These are phyloP conservation scores for Acrocephalus scirpaceus DNA, from an alignment of 2,797 vertebrate genomes.

Conservation along the genomic window DNA sequence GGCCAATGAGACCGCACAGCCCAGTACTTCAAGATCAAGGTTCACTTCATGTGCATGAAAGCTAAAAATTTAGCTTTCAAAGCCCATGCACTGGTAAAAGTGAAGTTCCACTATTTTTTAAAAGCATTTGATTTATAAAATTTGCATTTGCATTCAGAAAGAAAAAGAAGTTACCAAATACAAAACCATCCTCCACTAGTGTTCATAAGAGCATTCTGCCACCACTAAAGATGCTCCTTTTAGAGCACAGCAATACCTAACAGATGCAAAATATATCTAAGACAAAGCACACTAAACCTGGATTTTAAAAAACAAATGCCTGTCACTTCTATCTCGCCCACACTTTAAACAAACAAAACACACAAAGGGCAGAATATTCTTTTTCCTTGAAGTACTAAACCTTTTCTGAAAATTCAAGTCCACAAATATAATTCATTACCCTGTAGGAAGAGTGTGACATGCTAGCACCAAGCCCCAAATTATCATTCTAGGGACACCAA, in stretches of 20 bases:
- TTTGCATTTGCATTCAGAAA: background rate
- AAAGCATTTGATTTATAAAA: background rate
- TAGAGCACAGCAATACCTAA: background rate
- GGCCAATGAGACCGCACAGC: background rate
- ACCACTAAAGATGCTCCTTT: background rate
- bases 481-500: background rate
- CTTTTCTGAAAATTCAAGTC: background rate
- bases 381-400: background rate
- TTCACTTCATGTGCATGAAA: background rate
- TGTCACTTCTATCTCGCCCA: background rate
- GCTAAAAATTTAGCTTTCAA: background rate
- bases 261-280: background rate
- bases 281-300: background rate
- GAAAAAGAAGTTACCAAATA: background rate
- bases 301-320: background rate
- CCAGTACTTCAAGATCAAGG: background rate
- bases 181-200: background rate
- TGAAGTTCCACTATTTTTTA: background rate
- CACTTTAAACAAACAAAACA: background rate
- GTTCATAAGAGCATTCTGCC: background rate
- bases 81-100: background rate
- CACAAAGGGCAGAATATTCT: background rate
- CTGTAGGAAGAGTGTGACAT: background rate
- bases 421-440: background rate
- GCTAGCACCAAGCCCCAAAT: background rate